Evolutionary conservation across 2,113 vertebrate genomes (phyloP).

Genomic region (Elanus axillaris): DNA sequence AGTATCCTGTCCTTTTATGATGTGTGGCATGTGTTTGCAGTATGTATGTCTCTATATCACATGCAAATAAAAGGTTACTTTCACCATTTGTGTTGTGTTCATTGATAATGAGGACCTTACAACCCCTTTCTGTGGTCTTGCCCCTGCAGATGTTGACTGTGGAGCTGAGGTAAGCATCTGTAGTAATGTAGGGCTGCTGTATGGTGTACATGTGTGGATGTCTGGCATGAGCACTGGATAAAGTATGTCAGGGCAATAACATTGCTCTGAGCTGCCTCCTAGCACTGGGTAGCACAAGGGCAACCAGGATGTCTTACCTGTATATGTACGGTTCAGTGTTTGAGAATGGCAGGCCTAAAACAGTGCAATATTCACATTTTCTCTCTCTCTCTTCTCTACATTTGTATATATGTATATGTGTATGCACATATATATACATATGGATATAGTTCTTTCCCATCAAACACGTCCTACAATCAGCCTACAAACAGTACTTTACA

Average conservation of each 20-base stretch:
- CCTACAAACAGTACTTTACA: not conserved
- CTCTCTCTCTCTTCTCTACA: not conserved
- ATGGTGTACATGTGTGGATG: constrained; percentile 50
- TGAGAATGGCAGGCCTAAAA: not conserved
- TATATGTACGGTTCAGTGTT: not conserved
- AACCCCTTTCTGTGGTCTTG: constrained; percentile 60
- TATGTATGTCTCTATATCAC: constrained; percentile 63
- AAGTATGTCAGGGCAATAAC: not conserved
- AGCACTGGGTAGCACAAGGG: not conserved
- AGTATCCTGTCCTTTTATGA: constrained; percentile 73
- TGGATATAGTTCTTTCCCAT: not conserved
- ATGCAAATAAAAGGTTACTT: constrained; percentile 74
- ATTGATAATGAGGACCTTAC: constrained; percentile 70
- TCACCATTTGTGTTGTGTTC: constrained; percentile 74
- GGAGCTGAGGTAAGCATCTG: constrained; percentile 65
- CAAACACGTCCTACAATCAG: not conserved
- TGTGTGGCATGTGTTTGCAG: constrained; percentile 72
- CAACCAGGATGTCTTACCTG: not conserved
- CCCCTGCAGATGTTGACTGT: constrained; percentile 60
- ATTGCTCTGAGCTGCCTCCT: not conserved
- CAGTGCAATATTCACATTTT: not conserved
- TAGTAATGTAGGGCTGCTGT: not conserved
- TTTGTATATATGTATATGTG: not conserved
- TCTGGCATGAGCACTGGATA: constrained; percentile 8
- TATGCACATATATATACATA: too few species aligned